Percentiles rank a stretch among this genome's conserved stretches.
Conservation (phyloP, 2,113 vertebrate genomes). For the Elachura formosa region DNA sequence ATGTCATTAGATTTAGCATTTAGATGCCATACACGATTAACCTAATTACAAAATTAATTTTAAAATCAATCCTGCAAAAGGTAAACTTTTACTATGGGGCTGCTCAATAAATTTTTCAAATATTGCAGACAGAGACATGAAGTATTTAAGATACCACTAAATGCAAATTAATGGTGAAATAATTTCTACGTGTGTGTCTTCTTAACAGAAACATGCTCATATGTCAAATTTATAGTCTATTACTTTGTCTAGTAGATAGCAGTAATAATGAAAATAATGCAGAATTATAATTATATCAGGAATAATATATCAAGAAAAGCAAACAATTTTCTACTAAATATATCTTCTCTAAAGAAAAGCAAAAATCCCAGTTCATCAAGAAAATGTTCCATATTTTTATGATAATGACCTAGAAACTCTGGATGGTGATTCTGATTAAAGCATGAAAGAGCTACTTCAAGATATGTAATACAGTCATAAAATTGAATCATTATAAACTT, state of each 20-base stretch:
- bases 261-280: not conserved
- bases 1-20: constrained; percentile 54
- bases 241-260: not conserved
- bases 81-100: constrained; percentile 1
- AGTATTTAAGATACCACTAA: constrained; percentile 9
- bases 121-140: not conserved
- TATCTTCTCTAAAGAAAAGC: not conserved
- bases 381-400: not conserved
- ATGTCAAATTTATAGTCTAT: not conserved
- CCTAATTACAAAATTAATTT: constrained; percentile 49
- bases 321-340: not conserved
- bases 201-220: not conserved
- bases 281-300: not conserved
- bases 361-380: not conserved
- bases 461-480: not conserved
- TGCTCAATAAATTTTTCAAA: constrained; percentile 15
- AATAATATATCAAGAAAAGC: not conserved
- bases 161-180: constrained; percentile 20
- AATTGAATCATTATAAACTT: not conserved
- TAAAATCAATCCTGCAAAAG: constrained; percentile 26
- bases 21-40: constrained; percentile 49
- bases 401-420: not conserved
- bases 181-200: not conserved
- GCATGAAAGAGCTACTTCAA: not conserved
- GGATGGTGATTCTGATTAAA: not conserved